These are phyloP conservation scores for Hylia prasina DNA, from an alignment of 2,113 vertebrate species.

Conservation along the genomic window DNA sequence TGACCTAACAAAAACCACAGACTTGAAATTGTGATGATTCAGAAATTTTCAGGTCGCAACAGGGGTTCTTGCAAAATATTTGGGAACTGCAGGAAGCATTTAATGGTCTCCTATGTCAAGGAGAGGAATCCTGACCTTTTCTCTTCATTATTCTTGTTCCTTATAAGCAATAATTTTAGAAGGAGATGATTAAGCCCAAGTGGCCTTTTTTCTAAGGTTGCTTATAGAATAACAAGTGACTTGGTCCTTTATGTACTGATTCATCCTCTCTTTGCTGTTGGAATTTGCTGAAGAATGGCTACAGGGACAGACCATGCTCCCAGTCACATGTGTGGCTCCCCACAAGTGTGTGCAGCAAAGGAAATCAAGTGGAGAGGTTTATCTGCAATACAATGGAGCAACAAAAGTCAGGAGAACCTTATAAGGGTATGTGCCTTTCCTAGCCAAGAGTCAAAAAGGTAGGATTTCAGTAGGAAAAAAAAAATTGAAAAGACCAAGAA, in stretches of 20 bases:
- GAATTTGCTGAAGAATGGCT: neutral
- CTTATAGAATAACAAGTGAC: neutral
- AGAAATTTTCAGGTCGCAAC: constrained; percentile 34
- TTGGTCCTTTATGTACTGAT: neutral
- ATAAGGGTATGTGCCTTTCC: neutral
- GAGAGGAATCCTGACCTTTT: constrained; percentile 55
- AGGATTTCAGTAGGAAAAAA: neutral
- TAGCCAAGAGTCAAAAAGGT: neutral
- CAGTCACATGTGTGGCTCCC: neutral
- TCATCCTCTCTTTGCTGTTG: neutral
- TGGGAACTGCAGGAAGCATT: constrained; percentile 37
- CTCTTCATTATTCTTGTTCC: constrained; percentile 2
- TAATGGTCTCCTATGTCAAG: constrained; percentile 5
- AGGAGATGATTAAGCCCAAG: neutral
- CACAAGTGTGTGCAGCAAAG: neutral
- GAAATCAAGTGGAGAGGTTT: neutral
- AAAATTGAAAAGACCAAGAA: neutral
- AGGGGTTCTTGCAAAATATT: constrained; percentile 58
- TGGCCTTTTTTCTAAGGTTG: neutral
- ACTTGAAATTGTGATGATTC: constrained; percentile 42
- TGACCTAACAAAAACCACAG: constrained; percentile 47
- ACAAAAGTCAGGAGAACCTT: constrained; percentile 6
- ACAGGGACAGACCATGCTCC: neutral
- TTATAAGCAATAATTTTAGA: constrained; percentile 17
- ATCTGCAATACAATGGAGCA: neutral